phyloP scores from a whole-genome alignment of 2,888 invertebrate species.

The Cephus spinipes region DNA sequence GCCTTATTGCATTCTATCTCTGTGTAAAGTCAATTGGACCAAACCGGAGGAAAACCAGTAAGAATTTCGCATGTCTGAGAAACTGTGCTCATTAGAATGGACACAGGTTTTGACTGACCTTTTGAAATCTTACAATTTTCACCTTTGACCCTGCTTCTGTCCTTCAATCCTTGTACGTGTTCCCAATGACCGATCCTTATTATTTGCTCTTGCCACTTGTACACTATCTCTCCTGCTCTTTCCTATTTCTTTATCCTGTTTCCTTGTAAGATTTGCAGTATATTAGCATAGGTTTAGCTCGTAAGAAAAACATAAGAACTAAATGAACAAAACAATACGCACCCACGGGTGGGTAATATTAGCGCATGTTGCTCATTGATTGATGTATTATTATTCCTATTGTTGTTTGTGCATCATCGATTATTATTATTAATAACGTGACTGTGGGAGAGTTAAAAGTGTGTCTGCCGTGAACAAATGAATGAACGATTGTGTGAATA shows the following conservation, averaged over 20 bases:
- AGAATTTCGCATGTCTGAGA: neutral
- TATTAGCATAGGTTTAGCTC: neutral
- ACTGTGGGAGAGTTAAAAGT: neutral
- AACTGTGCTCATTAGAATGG: neutral
- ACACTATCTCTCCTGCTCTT: neutral
- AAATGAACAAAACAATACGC: neutral
- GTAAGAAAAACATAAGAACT: neutral
- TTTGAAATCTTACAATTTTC: neutral
- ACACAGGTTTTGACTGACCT: neutral
- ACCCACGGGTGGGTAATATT: neutral
- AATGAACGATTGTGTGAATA: neutral
- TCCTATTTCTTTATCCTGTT: too few relatives aligned
- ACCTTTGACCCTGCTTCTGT: neutral
- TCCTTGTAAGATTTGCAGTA: neutral
- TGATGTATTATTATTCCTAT: neutral
- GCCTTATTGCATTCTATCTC: conserved; percentile 35
- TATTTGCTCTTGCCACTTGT: neutral
- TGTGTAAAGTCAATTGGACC: neutral
- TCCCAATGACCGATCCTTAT: neutral
- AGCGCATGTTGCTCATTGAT: neutral
- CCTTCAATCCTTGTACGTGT: neutral
- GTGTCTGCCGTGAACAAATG: neutral
- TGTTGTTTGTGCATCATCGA: neutral
- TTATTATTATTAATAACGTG: neutral
- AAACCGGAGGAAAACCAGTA: neutral